Conservation (phyloP, 2,797 vertebrate species). For the Mus spretus region DNA sequence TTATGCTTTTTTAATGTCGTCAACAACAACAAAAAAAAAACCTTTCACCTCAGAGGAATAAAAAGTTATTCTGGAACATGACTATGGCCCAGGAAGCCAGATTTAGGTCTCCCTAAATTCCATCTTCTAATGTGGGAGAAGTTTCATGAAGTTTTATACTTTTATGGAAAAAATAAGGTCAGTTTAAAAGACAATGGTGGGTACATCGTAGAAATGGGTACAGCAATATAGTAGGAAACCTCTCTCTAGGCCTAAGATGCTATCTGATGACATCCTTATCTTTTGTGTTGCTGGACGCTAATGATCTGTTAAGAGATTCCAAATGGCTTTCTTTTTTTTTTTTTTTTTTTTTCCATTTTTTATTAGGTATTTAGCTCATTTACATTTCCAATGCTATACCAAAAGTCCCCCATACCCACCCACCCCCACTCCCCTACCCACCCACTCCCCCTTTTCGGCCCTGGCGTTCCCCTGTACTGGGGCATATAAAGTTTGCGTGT, state of each 20-base stretch:
- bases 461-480: too few relatives aligned
- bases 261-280: not conserved
- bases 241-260: not conserved
- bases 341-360: too few relatives aligned
- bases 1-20: not conserved
- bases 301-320: not conserved
- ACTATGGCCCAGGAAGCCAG: not conserved
- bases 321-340: not conserved
- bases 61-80: not conserved
- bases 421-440: too few relatives aligned
- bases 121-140: not conserved
- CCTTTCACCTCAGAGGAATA: not conserved
- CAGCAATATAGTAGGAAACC: not conserved
- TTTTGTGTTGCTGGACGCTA: not conserved
- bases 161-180: not conserved
- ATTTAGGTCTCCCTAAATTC: not conserved
- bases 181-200: not conserved
- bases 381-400: too few relatives aligned
- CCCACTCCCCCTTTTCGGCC: too few relatives aligned
- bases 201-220: not conserved
- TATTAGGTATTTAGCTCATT: too few relatives aligned
- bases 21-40: not conserved
- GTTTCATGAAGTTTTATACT: not conserved
- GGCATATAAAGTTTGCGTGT: too few relatives aligned
- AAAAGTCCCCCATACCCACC: too few relatives aligned